Percentiles rank a stretch among this genome's conserved stretches.
phyloP scores from a whole-genome alignment of 2,888 invertebrate genomes.

The Augochlorella aurata region DNA sequence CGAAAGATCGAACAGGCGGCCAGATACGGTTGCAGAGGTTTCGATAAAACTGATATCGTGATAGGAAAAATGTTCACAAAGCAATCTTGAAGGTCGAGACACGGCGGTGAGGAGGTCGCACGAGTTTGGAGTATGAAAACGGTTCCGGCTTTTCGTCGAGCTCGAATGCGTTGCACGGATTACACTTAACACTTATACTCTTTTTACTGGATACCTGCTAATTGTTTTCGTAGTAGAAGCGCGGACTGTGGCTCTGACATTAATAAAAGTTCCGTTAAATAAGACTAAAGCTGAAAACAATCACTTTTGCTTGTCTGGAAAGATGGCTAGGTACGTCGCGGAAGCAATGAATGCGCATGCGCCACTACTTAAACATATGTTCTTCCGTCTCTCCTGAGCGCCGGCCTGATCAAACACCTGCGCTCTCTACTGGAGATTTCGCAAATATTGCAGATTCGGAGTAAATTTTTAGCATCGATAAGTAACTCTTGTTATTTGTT shows the following conservation, averaged over 20 bases:
- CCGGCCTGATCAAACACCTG: constrained; percentile 57
- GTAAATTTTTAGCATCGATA: constrained; percentile 17
- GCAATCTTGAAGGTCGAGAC: constrained; percentile 43
- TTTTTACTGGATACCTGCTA: constrained; percentile 88
- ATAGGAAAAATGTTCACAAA: constrained; percentile 49
- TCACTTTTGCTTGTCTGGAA: constrained; percentile 87
- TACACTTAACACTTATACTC: constrained; percentile 64
- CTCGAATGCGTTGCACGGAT: constrained; percentile 42
- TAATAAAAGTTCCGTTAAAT: constrained; percentile 91
- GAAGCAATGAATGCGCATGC: constrained; percentile 80
- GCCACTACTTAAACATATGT: constrained; percentile 80
- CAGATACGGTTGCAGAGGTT: constrained; percentile 15
- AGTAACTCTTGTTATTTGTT: constrained; percentile 20
- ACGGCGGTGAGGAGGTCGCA: constrained; percentile 76
- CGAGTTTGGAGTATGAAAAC: constrained; percentile 81
- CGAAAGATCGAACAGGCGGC: constrained; percentile 35
- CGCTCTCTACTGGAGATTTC: constrained; percentile 44
- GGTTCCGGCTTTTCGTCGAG: constrained; percentile 72
- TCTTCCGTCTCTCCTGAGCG: constrained; percentile 77
- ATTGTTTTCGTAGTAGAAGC: constrained; percentile 96
- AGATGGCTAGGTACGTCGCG: constrained; percentile 86
- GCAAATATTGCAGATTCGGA: constrained; percentile 19
- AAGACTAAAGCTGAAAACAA: constrained; percentile 89
- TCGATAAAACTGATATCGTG: constrained; percentile 21
- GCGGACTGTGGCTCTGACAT: constrained; percentile 98